Evolutionary conservation across 2,113 vertebrate genomes (phyloP).

Genomic region (Guaruba guarouba): DNA sequence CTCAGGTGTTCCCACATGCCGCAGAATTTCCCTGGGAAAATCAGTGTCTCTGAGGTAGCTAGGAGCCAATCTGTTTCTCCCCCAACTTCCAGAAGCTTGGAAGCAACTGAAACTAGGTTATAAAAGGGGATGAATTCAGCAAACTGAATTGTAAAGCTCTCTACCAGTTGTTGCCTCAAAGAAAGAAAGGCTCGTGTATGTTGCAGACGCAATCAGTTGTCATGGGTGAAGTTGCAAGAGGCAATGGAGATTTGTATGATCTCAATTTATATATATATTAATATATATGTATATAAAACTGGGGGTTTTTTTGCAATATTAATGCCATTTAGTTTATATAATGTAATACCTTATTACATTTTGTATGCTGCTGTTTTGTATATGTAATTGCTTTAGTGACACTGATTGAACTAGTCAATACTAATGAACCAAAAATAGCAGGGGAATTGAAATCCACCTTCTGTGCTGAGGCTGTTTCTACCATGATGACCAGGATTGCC

Average conservation of each 20-base stretch:
- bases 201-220: not conserved
- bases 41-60: not conserved
- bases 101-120: not conserved
- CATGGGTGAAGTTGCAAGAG: not conserved
- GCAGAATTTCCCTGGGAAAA: not conserved
- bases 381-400: not conserved
- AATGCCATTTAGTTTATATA: not conserved
- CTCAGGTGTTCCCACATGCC: not conserved
- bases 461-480: not conserved
- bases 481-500: not conserved
- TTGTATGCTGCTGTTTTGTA: fast-evolving
- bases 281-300: not conserved
- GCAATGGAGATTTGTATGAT: not conserved
- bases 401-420: not conserved
- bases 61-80: not conserved
- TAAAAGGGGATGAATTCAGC: not conserved
- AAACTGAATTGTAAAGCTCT: not conserved
- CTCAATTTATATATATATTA: not conserved
- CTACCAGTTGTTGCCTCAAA: not conserved
- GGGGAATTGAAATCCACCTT: not conserved
- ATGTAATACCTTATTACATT: not conserved
- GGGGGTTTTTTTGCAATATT: not conserved
- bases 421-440: not conserved
- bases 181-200: not conserved
- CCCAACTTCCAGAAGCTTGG: not conserved